phyloP scores from a whole-genome alignment of 1,140 invertebrate genomes.

The Apis dorsata region DNA sequence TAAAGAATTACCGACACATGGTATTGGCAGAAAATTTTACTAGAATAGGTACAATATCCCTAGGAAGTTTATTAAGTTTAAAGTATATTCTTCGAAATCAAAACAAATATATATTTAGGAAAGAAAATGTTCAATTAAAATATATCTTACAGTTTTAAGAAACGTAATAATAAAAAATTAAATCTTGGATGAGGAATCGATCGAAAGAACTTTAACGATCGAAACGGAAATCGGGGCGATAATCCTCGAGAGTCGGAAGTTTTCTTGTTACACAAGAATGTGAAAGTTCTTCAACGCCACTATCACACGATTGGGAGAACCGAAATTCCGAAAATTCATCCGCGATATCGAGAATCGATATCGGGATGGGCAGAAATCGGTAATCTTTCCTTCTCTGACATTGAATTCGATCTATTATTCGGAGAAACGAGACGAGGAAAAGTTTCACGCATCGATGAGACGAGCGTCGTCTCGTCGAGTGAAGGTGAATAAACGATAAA shows the following conservation, averaged over 20 bases:
- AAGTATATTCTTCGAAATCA: too few relatives aligned
- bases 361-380: too few relatives aligned
- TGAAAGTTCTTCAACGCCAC: not conserved
- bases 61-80: too few relatives aligned
- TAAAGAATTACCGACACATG: not conserved
- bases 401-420: constrained; percentile 1
- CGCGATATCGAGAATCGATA: too few relatives aligned
- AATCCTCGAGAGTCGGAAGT: too few relatives aligned
- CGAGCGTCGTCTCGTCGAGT: not conserved
- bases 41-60: too few relatives aligned
- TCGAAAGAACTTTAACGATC: not conserved
- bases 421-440: not conserved
- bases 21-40: too few relatives aligned
- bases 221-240: not conserved
- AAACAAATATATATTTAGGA: too few relatives aligned
- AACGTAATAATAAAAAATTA: not conserved
- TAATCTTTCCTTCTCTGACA: not conserved
- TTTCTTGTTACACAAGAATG: not conserved
- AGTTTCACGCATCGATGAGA: constrained; percentile 7
- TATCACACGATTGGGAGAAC: not conserved
- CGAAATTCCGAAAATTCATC: not conserved
- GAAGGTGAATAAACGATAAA: constrained; percentile 27
- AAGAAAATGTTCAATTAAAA: too few relatives aligned
- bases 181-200: too few relatives aligned
- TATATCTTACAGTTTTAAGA: too few relatives aligned